These are phyloP conservation scores for Lithophane leautieri DNA, from an alignment of 2,888 invertebrate species.

Conservation along the genomic window DNA sequence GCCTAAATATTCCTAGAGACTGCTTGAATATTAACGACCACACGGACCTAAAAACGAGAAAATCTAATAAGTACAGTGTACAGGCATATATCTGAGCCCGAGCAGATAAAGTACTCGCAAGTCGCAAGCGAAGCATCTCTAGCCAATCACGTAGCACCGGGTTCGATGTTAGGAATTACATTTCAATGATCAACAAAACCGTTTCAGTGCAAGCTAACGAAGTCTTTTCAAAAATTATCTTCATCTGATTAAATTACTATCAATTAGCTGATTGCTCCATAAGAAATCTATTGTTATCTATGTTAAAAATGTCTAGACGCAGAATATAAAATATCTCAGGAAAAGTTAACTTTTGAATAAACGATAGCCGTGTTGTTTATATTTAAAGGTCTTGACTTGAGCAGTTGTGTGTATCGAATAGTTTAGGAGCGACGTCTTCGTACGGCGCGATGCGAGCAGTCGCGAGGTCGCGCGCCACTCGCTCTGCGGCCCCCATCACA, in stretches of 20 bases:
- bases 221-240: conserved; percentile 47
- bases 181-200: conserved; percentile 28
- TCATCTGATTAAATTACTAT: conserved; percentile 28
- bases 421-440: conserved; percentile 92
- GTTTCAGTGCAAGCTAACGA: conserved; percentile 11
- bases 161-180: conserved; percentile 42
- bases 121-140: not conserved
- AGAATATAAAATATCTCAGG: conserved; percentile 17
- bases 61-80: not conserved
- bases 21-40: not conserved
- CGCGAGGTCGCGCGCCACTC: conserved; percentile 93
- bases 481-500: conserved; percentile 93
- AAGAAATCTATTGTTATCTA: conserved; percentile 29
- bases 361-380: conserved; percentile 2
- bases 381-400: conserved; percentile 91
- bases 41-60: not conserved
- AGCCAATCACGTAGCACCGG: conserved; percentile 33
- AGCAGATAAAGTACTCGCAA: not conserved
- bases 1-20: not conserved
- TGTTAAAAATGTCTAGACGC: conserved; percentile 26
- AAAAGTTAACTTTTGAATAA: conserved; percentile 39
- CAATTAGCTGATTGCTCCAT: conserved; percentile 8
- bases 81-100: not conserved
- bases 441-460: conserved; percentile 93
- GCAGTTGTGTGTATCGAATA: conserved; percentile 91